These are phyloP conservation scores for Merops nubicus DNA, from an alignment of 2,113 vertebrate species.

Conservation along the genomic window DNA sequence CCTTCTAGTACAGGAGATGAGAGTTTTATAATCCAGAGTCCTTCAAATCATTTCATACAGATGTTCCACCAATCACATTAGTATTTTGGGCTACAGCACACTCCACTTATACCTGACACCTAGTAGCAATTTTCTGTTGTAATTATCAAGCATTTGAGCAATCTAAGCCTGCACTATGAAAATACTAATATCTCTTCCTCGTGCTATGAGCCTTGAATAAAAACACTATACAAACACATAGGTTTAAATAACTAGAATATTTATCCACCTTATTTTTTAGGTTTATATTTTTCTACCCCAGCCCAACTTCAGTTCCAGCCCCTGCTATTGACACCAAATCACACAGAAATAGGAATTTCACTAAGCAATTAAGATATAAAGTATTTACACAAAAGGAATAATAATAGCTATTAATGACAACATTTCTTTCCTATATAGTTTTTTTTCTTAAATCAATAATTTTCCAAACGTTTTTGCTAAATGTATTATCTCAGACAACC, in stretches of 20 bases:
- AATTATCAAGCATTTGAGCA: not conserved
- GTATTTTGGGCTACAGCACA: not conserved
- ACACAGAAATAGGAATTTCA: not conserved
- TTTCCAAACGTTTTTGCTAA: not conserved
- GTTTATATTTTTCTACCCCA: not conserved
- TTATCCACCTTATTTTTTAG: not conserved
- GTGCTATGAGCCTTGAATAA: not conserved
- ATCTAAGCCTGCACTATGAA: not conserved
- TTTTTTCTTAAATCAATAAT: not conserved
- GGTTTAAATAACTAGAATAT: not conserved
- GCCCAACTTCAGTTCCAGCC: not conserved
- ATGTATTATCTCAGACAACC: not conserved
- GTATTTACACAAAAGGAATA: not conserved
- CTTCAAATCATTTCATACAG: not conserved
- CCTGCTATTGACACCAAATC: not conserved
- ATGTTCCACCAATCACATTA: not conserved
- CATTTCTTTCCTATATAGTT: not conserved
- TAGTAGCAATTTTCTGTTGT: not conserved
- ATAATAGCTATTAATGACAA: not conserved
- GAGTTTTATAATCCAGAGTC: not conserved
- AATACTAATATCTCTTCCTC: slow-evolving; percentile 3
- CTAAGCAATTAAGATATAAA: not conserved
- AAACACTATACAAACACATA: not conserved
- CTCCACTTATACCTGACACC: not conserved
- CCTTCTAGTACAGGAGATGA: not conserved